Percentiles rank a stretch among this genome's conserved stretches.
Evolutionary conservation across 2,113 vertebrate genomes (phyloP).

Genomic region (Caretta caretta): DNA sequence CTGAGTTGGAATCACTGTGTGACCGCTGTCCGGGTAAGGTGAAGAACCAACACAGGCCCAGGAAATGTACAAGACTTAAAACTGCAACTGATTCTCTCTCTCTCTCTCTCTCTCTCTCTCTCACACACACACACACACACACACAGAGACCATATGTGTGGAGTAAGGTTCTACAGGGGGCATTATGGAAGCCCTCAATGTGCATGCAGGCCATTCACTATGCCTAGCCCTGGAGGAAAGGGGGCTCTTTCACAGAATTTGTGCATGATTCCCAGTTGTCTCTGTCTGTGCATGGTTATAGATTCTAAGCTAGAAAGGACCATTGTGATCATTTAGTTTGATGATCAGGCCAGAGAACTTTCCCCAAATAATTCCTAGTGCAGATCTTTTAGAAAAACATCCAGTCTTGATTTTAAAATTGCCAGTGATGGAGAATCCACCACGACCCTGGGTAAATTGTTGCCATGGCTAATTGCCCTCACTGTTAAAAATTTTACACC

Average conservation of each 20-base stretch:
- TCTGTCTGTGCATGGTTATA: background rate
- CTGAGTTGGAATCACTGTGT: background rate
- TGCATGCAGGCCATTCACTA: background rate
- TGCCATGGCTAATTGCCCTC: background rate
- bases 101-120: too few species aligned
- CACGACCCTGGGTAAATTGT: background rate
- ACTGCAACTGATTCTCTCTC: background rate
- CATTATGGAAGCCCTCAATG: background rate
- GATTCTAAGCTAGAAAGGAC: background rate
- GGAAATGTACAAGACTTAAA: background rate
- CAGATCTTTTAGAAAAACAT: background rate
- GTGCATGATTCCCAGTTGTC: background rate
- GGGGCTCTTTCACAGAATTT: background rate
- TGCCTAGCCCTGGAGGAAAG: background rate
- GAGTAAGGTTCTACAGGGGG: background rate
- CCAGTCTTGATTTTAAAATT: background rate
- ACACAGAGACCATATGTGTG: too few species aligned
- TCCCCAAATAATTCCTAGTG: background rate
- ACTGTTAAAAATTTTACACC: background rate
- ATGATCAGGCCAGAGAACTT: background rate
- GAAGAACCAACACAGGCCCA: background rate
- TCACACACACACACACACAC: background rate
- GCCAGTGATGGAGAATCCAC: background rate
- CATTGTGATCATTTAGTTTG: background rate
- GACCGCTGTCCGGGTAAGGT: background rate